Conservation (phyloP, 1,140 invertebrate species). For the Drosophila ficusphila region DNA sequence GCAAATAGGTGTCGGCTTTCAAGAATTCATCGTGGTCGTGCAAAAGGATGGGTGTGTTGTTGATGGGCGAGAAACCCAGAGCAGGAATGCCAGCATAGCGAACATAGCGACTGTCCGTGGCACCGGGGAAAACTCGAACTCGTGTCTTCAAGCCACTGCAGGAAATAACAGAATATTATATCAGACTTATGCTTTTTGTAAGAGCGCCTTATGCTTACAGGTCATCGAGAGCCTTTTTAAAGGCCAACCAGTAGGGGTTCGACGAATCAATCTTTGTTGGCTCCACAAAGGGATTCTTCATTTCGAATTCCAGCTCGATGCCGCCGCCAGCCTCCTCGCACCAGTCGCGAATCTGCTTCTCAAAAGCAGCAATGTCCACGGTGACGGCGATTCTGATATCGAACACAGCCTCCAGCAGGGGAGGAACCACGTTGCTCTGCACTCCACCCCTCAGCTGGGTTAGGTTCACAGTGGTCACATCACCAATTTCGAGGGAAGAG, state of each 20-base stretch:
- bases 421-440: conserved; percentile 96
- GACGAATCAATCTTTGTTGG: conserved; percentile 89
- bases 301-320: conserved; percentile 90
- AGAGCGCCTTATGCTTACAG: conserved; percentile 86
- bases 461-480: conserved; percentile 95
- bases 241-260: conserved; percentile 93
- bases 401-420: conserved; percentile 90
- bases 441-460: conserved; percentile 94
- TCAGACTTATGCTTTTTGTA: background rate
- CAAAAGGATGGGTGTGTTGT: conserved; percentile 88
- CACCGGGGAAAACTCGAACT: conserved; percentile 91
- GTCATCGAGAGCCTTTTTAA: conserved; percentile 86
- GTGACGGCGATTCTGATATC: conserved; percentile 93
- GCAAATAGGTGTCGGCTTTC: conserved; percentile 88
- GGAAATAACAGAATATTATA: background rate
- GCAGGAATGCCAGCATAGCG: conserved; percentile 91
- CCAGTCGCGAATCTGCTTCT: conserved; percentile 89
- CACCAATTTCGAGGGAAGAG: conserved; percentile 88
- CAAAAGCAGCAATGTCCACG: conserved; percentile 89
- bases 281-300: conserved; percentile 87
- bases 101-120: conserved; percentile 91
- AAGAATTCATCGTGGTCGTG: conserved; percentile 93
- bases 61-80: conserved; percentile 93
- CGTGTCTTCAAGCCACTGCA: conserved; percentile 86
- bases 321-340: conserved; percentile 92